Evolutionary conservation across 2,113 vertebrate species (phyloP).

Genomic region (Siniperca chuatsi): DNA sequence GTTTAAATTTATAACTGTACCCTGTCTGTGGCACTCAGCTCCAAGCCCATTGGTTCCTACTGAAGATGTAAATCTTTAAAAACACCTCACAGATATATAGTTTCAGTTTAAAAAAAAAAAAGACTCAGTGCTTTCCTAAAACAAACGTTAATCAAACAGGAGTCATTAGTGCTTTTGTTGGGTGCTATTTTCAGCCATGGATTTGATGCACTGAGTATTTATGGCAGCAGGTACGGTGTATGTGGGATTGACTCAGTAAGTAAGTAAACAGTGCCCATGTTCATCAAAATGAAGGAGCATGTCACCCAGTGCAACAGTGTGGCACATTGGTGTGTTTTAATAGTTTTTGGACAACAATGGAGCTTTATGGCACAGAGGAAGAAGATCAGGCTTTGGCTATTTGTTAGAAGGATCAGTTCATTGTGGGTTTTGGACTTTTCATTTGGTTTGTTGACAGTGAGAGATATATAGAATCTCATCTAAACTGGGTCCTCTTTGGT

Average conservation of each 20-base stretch:
- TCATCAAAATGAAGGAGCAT: not conserved
- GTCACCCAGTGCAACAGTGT: too few relatives aligned
- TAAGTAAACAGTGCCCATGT: too few relatives aligned
- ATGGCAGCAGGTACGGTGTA: not conserved
- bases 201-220: not conserved
- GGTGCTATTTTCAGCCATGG: not conserved
- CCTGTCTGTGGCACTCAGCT: too few relatives aligned
- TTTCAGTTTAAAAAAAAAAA: too few relatives aligned
- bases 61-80: too few relatives aligned
- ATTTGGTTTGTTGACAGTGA: not conserved
- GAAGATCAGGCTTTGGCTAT: not conserved
- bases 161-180: not conserved
- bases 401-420: not conserved
- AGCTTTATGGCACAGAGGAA: not conserved
- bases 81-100: too few relatives aligned
- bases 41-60: too few relatives aligned
- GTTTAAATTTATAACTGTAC: too few relatives aligned
- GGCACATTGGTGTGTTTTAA: not conserved
- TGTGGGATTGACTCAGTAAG: not conserved
- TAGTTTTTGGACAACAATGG: not conserved
- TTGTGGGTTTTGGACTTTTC: not conserved
- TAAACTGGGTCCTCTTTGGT: not conserved
- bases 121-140: too few relatives aligned
- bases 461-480: not conserved
- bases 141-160: too few relatives aligned